These are phyloP conservation scores for Dallia pectoralis DNA, from an alignment of 2,797 vertebrate species.

Conservation along the genomic window DNA sequence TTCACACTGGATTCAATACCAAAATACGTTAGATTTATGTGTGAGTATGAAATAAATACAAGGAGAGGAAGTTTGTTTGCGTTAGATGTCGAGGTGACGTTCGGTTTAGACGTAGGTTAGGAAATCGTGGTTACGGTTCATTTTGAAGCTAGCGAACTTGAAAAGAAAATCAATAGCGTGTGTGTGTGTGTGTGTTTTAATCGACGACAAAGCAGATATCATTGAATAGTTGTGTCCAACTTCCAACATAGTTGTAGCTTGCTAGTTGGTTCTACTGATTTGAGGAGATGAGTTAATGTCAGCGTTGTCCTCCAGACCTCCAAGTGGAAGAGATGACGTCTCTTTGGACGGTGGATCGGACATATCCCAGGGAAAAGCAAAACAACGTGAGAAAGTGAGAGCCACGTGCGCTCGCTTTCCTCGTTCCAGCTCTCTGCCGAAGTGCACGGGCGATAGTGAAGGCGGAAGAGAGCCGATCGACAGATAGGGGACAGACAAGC, in stretches of 20 bases:
- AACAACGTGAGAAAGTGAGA: neutral
- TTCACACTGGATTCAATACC: neutral
- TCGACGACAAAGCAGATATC: neutral
- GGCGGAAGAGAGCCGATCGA: neutral
- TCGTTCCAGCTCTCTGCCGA: neutral
- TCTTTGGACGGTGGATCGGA: neutral
- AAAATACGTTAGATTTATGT: neutral
- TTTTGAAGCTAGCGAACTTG: too few relatives aligned
- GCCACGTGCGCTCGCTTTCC: neutral
- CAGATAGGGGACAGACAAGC: neutral
- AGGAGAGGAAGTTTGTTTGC: neutral
- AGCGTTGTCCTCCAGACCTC: too few relatives aligned
- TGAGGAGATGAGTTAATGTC: too few relatives aligned
- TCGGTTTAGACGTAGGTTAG: neutral
- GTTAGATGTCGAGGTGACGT: neutral
- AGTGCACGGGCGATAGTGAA: neutral
- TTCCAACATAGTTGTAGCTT: too few relatives aligned
- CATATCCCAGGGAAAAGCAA: neutral
- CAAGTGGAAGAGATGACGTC: neutral
- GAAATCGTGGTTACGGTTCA: too few relatives aligned
- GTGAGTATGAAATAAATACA: too few relatives aligned
- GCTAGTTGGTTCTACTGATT: too few relatives aligned
- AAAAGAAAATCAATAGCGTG: too few relatives aligned
- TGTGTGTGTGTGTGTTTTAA: neutral
- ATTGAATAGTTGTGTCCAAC: too few relatives aligned